Conservation (phyloP, 1,140 invertebrate genomes). For the Idris sp. region DNA sequence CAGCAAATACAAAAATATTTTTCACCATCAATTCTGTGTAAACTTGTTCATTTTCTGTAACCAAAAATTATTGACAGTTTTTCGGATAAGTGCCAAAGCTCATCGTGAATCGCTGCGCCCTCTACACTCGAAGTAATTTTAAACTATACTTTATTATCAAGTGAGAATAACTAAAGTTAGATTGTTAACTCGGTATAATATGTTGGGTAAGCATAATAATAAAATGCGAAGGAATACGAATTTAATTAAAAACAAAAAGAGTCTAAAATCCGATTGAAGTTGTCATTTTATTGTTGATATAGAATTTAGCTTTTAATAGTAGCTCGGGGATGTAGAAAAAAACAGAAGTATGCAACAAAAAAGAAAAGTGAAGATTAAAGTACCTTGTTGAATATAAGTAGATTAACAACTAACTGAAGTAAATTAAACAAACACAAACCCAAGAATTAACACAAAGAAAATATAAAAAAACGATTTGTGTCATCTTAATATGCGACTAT, state of each 20-base stretch:
- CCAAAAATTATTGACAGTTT: too few relatives aligned
- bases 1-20: too few relatives aligned
- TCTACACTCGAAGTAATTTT: conserved; percentile 59
- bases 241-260: conserved; percentile 43
- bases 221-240: conserved; percentile 31
- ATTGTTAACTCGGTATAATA: conserved; percentile 74
- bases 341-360: conserved; percentile 36
- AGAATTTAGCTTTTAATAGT: conserved; percentile 70
- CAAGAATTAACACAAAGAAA: background rate
- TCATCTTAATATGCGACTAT: background rate
- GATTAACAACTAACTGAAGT: conserved; percentile 67
- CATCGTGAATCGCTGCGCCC: too few relatives aligned
- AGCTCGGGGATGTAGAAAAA: conserved; percentile 68
- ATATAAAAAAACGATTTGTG: too few relatives aligned
- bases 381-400: conserved; percentile 78
- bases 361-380: conserved; percentile 68
- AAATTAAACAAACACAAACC: conserved; percentile 18
- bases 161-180: conserved; percentile 71
- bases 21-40: too few relatives aligned
- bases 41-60: too few relatives aligned
- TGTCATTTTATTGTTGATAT: conserved; percentile 71
- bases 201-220: conserved; percentile 70
- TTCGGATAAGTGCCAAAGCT: too few relatives aligned
- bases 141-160: conserved; percentile 73
- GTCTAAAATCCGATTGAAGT: conserved; percentile 57